Percentiles rank a stretch among this genome's conserved stretches.
Conservation (phyloP, 2,113 vertebrate species). For the Hippocampus mohnikei region DNA sequence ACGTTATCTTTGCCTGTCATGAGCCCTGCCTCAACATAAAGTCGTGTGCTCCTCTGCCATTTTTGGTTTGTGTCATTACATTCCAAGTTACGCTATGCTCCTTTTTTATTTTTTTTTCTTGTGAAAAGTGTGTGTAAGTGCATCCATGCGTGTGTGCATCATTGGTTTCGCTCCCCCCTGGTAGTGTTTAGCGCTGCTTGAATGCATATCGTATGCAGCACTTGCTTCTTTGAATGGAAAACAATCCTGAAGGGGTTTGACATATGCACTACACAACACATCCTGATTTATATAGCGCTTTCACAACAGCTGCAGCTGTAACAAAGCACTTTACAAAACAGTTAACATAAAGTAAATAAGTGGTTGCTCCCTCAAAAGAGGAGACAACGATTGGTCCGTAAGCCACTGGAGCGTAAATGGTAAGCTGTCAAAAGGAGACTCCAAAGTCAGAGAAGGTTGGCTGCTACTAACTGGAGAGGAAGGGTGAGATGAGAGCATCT, state of each 20-base stretch:
- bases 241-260: conserved; percentile 38
- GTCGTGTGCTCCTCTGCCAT: conserved; percentile 11
- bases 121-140: conserved; percentile 7
- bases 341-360: background rate
- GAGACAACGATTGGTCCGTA: conserved; percentile 7
- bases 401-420: conserved; percentile 37
- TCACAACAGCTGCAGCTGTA: too few relatives aligned
- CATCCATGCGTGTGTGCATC: conserved; percentile 6
- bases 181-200: conserved; percentile 34
- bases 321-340: too few relatives aligned
- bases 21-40: background rate
- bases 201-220: conserved; percentile 42
- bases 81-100: conserved; percentile 23
- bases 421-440: conserved; percentile 33
- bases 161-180: conserved; percentile 11
- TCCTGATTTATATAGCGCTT: too few relatives aligned
- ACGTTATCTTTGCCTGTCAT: conserved; percentile 3
- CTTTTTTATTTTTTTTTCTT: conserved; percentile 21
- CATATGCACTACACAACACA: conserved; percentile 28
- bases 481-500: conserved; percentile 5
- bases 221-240: conserved; percentile 37
- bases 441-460: conserved; percentile 32
- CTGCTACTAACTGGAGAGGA: conserved; percentile 26
- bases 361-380: conserved; percentile 34
- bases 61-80: conserved; percentile 29